Percentiles rank a stretch among this genome's conserved stretches.
Evolutionary conservation across 2,888 invertebrate species (phyloP).

Genomic region (Oasisia sp.): DNA sequence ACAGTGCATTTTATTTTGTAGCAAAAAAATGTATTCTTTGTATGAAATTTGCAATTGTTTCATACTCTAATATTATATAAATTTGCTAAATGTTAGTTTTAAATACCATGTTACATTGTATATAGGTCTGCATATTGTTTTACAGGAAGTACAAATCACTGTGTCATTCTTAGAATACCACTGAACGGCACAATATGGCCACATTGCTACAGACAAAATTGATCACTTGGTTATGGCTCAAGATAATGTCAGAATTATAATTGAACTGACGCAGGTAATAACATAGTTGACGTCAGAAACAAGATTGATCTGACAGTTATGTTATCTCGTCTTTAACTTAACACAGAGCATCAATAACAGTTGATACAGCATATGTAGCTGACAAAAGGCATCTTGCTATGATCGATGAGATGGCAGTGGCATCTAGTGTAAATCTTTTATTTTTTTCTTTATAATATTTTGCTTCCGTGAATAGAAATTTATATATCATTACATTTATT

Average conservation of each 20-base stretch:
- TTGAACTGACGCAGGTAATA: background rate
- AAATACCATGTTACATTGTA: too few relatives aligned
- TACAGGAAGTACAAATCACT: background rate
- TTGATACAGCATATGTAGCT: background rate
- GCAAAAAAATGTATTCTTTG: too few relatives aligned
- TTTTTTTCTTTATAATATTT: background rate
- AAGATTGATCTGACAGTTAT: slow-evolving; percentile 9
- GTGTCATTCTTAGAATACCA: background rate
- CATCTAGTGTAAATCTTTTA: background rate
- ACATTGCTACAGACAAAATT: background rate
- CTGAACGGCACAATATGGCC: background rate
- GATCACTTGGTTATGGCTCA: background rate
- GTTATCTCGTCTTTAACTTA: background rate
- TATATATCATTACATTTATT: background rate
- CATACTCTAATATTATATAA: too few relatives aligned
- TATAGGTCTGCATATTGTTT: background rate
- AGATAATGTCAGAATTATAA: slow-evolving; percentile 11
- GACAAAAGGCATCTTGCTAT: background rate
- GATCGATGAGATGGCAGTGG: background rate
- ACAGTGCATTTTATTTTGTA: too few relatives aligned
- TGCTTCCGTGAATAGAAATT: background rate
- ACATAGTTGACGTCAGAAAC: slow-evolving; percentile 17
- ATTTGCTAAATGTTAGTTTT: too few relatives aligned
- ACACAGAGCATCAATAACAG: background rate
- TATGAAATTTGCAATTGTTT: too few relatives aligned